phyloP scores from a whole-genome alignment of 2,113 vertebrate species.

The Dasyornis broadbenti region DNA sequence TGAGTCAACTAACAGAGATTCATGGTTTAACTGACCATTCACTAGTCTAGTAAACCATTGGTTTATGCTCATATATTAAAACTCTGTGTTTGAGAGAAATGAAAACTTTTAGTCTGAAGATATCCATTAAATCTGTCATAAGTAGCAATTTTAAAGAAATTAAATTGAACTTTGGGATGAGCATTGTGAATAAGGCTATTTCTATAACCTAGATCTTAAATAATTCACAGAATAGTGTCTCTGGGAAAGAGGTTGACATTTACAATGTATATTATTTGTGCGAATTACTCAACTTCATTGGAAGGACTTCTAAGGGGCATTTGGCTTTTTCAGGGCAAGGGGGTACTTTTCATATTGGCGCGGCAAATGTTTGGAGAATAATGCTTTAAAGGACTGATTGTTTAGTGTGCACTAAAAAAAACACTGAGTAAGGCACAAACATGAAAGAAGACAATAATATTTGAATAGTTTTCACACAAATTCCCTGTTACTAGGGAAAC shows the following conservation, averaged over 20 bases:
- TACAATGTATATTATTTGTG: neutral
- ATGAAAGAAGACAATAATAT: neutral
- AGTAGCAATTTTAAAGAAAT: neutral
- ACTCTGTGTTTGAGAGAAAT: neutral
- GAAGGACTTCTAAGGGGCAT: neutral
- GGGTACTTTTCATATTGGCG: neutral
- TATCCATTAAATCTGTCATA: neutral
- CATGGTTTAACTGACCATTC: neutral
- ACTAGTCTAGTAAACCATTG: neutral
- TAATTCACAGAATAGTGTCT: neutral
- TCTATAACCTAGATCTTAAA: neutral
- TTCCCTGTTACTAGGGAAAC: conserved; percentile 45
- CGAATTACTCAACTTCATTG: neutral
- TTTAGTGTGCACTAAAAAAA: neutral
- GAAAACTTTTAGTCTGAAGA: neutral
- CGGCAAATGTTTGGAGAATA: neutral
- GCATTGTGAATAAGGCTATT: neutral
- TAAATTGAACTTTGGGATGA: neutral
- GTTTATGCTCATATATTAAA: neutral
- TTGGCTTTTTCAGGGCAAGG: neutral
- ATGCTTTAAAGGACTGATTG: neutral
- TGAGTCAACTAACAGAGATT: neutral
- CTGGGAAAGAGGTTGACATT: neutral
- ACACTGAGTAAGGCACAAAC: neutral
- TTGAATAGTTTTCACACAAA: neutral